Base-by-base conservation (phyloP, 92 coral and sea anemone species). In the Porites evermanni region DNA sequence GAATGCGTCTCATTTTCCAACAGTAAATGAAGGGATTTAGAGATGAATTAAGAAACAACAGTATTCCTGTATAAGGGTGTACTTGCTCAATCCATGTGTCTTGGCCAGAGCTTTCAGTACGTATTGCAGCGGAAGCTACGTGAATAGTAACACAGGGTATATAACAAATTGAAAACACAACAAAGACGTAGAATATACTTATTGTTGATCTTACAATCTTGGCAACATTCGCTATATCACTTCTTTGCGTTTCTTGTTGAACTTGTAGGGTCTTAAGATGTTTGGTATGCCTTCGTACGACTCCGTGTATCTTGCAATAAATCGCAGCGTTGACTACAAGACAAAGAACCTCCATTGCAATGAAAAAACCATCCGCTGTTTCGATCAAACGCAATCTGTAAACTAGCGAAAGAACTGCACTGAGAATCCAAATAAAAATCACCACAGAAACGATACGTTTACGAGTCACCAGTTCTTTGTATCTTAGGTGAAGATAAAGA, bases 381-480 rank as follows among this genome's bases (percentile, higher is more conserved):
- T 56, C 13, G 17, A 56, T 56, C 61, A 38, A 38, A 38, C 61
- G 16, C 61, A 56, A 14, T 56, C 61, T 56, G 61, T 56, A 56
- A 56, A 56, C 16, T 56, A 56, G 8, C 61, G 61, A 56, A 56
- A 56, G 61, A 56, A 56, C 12, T 58, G 53, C 80, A 76, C 80
- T 76, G 0, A 76, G 19, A 52, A 76, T 19, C 80, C 80, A 76
- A 12, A 59, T 76, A 2, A 44, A 59, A 20, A 59, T 76, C 53
- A 76, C 68, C 68, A 76, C 67, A 59, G 80, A 51, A 14, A 76
- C 68, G 60, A 76, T 67, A 76, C 68, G 80, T 52, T 23, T 76
- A 67, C 17, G 80, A 76, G 80, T 76, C 67, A 76, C 80, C 58
- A 76, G 67, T 76, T 76, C 80, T 23, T 76, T 67, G 47, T 76